Evolutionary conservation across 1,140 invertebrate species (phyloP), one percentile per base, ranked within the genome.

Genomic region (Drosophila nannoptera): DNA sequence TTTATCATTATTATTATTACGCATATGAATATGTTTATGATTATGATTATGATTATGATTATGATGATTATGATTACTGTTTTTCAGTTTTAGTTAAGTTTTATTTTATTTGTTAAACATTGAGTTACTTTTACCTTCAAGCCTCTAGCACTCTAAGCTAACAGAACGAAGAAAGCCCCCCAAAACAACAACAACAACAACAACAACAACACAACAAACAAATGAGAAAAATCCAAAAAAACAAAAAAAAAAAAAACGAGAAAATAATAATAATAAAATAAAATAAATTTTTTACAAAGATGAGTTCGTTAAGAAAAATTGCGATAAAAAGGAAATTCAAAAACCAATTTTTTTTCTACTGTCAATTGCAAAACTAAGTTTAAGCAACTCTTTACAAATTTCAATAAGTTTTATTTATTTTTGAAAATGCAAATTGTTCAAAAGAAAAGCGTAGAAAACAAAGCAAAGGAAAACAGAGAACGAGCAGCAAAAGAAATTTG

Each of bases 111-210:
- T 84, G 69, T 83, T 84, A 75, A 74, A 75, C 63, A 75, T 72
- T 83, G 78, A 83, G 78, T 82, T 82, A 82, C 72, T 72, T 75
- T 69, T 82, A 82, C 78, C 77, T 80, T 77, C 77, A 77, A 76
- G 81, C 56, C 31, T 81, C 22, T 22, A 80, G 72, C 62, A 29
- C 31, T n/a, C n/a, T 80, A 80, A 81, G 78, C 65, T 70, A 55
- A 69, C 33, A 45, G 22, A 22, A 22, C 22, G 22, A 62, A 62
- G 48, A 38, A 69, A 62, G 73, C 16, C 43, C 5, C 31, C 31
- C 46, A 56, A 56, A 49, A 42, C 58, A 40, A 69, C 68, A 68
- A 60, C 22, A 77, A 38, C 43, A 69, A 9, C 36, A 56, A 67
- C 31, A 59, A 36, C 49, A 54, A 31, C 14, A 36, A 40, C 32